Evolutionary conservation across 2,797 vertebrate genomes (phyloP), one percentile per base, ranked within the genome.

Genomic region (Pyrocephalus nanus): DNA sequence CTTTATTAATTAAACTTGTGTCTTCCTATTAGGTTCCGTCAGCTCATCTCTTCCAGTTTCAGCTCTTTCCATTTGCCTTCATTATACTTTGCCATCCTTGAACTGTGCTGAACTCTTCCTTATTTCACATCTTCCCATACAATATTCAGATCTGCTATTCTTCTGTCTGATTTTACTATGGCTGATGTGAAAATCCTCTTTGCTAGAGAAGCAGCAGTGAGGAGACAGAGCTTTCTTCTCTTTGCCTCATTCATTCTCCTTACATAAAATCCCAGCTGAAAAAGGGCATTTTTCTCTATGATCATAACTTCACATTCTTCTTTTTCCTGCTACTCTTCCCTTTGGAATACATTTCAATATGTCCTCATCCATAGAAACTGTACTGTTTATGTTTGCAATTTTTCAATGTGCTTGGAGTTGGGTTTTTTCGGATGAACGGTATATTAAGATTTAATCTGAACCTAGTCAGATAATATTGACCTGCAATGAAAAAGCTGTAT

Each of bases 371-470:
- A 55, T 75, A 66, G 82, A 86, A 93, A 85, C 83, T 18, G 76
- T 80, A 85, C 70, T 87, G 84, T 93, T 95, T 95, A 77, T 91
- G 62, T 92, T 82, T 86, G 90, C 83, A 95, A 17, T 90, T 95
- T 95, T 96, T 93, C 83, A 85, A 0, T 81, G 58, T 92, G 88
- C 83, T 88, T 94, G 83, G 88, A 92, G 74, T 79, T 86, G 83
- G 80, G 65, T 60, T 93, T 95, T 94, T 94, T 83, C 67, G 90
- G 73, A 70, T 86, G 90, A 92, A 70, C 7, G 1, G 61, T 92
- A 43, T 95, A 94, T 96, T 94, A 90, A 96, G 95, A 93, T 93
- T 95, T 95, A 95, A 96, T 94, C 95, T 96, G 78, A 92, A 77
- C 86, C 74, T 54, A 86, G 90, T 96, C 94, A 94, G 94, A 86